Conservation (phyloP, 1,140 invertebrate genomes). For the Drosophila truncata region DNA sequence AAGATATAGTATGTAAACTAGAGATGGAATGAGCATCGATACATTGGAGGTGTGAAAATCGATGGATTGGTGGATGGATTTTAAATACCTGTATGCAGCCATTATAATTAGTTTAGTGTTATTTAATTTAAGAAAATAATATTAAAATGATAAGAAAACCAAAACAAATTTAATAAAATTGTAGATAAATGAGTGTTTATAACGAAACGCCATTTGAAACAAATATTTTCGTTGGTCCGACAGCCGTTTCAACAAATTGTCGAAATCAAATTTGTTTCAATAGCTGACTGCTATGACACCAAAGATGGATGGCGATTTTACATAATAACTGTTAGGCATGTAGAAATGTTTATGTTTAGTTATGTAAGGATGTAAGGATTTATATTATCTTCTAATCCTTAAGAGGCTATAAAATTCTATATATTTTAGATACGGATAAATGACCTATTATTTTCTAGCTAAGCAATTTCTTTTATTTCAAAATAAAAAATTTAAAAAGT, state of each 20-base stretch:
- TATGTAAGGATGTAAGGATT: background rate
- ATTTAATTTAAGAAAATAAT: background rate
- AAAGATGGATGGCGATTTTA: background rate
- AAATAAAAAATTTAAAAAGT: background rate
- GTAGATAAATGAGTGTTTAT: background rate
- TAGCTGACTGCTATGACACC: constrained; percentile 2
- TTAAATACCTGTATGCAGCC: no score
- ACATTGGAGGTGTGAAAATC: background rate
- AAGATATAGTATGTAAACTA: constrained; percentile 13
- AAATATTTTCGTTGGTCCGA: background rate
- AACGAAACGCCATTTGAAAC: background rate
- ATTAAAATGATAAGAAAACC: background rate
- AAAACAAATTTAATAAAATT: background rate
- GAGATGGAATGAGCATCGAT: background rate
- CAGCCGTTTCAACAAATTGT: background rate
- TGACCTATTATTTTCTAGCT: background rate
- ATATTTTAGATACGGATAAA: background rate
- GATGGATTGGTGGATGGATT: no score
- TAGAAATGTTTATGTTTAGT: background rate
- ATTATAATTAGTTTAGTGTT: background rate
- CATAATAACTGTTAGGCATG: background rate
- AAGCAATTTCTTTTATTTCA: no score
- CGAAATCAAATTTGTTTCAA: background rate
- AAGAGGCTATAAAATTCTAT: background rate
- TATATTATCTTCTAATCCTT: background rate